Conservation (phyloP, 2,113 vertebrate genomes). For the Clarias magur region DNA sequence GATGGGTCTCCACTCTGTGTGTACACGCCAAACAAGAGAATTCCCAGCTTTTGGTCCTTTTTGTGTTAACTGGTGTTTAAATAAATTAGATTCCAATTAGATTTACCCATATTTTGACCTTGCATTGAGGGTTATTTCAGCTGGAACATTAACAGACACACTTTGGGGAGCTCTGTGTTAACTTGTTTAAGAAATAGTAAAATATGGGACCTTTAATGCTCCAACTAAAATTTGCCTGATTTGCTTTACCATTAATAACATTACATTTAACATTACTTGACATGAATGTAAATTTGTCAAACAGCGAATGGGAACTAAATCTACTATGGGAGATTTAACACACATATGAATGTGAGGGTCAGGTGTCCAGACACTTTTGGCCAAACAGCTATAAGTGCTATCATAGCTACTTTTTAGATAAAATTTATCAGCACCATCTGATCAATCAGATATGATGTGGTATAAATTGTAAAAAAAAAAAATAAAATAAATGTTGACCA, state of each 20-base stretch:
- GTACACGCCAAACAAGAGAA: too few species aligned
- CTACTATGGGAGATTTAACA: neutral
- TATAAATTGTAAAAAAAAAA: neutral
- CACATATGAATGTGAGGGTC: neutral
- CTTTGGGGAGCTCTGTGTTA: too few species aligned
- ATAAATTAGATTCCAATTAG: too few species aligned
- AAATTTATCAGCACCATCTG: neutral
- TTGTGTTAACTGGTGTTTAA: too few species aligned
- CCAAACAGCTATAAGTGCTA: neutral
- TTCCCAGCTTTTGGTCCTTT: too few species aligned
- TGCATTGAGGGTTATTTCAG: too few species aligned
- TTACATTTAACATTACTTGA: neutral
- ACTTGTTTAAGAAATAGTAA: too few species aligned
- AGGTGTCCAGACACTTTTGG: neutral
- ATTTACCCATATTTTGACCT: too few species aligned
- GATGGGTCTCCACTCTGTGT: too few species aligned
- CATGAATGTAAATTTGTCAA: neutral
- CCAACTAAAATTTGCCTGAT: neutral
- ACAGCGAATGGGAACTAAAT: neutral
- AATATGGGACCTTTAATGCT: neutral
- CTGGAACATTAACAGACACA: too few species aligned
- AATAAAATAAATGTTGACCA: neutral
- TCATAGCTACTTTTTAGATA: neutral
- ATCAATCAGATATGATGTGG: neutral
- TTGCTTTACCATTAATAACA: neutral